Evolutionary conservation across 2,797 vertebrate species (phyloP).

Genomic region (Kryptolebias ocellatus): DNA sequence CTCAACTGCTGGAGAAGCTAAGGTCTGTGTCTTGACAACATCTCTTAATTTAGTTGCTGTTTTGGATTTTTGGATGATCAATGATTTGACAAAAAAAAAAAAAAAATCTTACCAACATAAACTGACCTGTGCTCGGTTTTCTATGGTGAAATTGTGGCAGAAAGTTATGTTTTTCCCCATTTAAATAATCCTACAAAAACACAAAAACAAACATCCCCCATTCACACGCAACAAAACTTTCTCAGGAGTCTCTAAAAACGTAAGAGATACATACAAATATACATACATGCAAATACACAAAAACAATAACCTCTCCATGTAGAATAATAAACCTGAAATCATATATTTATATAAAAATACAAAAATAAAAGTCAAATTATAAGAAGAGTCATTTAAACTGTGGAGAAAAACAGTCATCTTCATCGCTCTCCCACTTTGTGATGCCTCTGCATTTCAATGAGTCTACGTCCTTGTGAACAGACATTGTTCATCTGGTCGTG

Average conservation of each 20-base stretch:
- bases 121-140: conserved; percentile 55
- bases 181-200: conserved; percentile 86
- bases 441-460: conserved; percentile 56
- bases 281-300: conserved; percentile 80
- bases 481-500: conserved; percentile 38
- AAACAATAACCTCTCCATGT: conserved; percentile 73
- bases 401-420: conserved; percentile 49
- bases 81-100: conserved; percentile 65
- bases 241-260: conserved; percentile 75
- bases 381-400: conserved; percentile 46
- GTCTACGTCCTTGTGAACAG: background rate
- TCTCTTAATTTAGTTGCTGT: conserved; percentile 45
- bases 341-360: conserved; percentile 79
- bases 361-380: conserved; percentile 73
- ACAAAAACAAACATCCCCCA: conserved; percentile 50
- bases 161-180: conserved; percentile 65
- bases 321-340: conserved; percentile 76
- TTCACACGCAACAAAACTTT: conserved; percentile 72
- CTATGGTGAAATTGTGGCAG: conserved; percentile 59
- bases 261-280: conserved; percentile 83
- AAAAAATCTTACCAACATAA: conserved; percentile 47
- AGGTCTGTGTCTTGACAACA: conserved; percentile 39
- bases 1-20: conserved; percentile 25
- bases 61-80: conserved; percentile 60
- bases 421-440: conserved; percentile 45